Conservation (phyloP, 2,797 vertebrate species). For the Ciconia nigra region DNA sequence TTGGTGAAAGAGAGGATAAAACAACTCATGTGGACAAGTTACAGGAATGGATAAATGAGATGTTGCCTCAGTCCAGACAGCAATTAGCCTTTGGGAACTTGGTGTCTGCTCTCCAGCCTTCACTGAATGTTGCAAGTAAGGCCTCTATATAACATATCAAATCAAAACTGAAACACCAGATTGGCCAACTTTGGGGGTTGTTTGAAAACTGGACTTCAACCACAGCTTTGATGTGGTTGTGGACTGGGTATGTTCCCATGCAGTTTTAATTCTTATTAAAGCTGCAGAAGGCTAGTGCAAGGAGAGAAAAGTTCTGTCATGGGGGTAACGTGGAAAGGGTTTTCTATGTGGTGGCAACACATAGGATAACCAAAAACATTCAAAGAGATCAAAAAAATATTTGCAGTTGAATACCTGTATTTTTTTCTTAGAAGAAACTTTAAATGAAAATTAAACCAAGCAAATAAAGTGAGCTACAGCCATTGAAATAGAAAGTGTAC, state of each 20-base stretch:
- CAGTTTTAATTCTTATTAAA: not conserved
- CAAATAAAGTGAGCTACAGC: not conserved
- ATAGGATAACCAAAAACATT: not conserved
- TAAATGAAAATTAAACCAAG: not conserved
- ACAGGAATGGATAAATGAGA: not conserved
- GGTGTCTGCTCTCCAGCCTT: not conserved
- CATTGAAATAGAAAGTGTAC: not conserved
- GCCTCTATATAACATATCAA: not conserved
- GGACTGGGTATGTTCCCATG: not conserved
- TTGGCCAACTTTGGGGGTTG: not conserved
- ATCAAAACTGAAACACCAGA: not conserved
- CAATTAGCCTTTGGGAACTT: not conserved
- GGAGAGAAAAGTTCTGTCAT: not conserved
- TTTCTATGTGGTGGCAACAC: not conserved
- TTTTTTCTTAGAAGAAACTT: not conserved
- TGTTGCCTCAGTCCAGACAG: not conserved
- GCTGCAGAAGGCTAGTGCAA: not conserved
- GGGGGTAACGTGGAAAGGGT: not conserved
- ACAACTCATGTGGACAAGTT: not conserved
- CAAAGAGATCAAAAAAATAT: not conserved
- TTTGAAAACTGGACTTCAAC: not conserved
- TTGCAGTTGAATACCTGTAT: not conserved
- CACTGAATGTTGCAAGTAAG: not conserved
- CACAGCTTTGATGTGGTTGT: constrained; percentile 25
- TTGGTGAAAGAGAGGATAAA: not conserved